These are phyloP conservation scores for Leptothorax acervorum DNA, from an alignment of 2,888 invertebrate genomes.

Conservation along the genomic window DNA sequence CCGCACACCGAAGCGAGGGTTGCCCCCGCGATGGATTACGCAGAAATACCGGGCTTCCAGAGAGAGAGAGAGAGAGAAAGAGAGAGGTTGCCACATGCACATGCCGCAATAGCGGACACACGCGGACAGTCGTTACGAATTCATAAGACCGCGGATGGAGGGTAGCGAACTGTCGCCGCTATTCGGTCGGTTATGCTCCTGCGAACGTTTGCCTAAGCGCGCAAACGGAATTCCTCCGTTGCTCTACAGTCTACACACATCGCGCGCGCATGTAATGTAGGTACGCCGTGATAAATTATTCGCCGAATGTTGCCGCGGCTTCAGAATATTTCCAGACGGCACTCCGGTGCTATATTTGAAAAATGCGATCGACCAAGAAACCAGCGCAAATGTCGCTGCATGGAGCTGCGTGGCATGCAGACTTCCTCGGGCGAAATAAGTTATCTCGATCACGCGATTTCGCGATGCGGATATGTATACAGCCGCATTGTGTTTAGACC, in stretches of 20 bases:
- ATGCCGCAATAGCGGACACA: constrained; percentile 42
- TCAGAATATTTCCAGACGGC: constrained; percentile 34
- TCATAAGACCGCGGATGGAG: constrained; percentile 62
- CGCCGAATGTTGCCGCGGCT: constrained; percentile 39
- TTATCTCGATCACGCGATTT: constrained; percentile 53
- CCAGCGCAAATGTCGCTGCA: constrained; percentile 25
- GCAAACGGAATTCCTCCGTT: constrained; percentile 46
- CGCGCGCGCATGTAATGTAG: not conserved
- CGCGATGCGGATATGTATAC: constrained; percentile 30
- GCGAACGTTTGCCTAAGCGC: constrained; percentile 44
- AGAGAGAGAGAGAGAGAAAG: too few relatives aligned
- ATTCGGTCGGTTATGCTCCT: constrained; percentile 8
- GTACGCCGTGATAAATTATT: constrained; percentile 33
- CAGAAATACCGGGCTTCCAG: constrained; percentile 46
- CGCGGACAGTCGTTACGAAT: constrained; percentile 71
- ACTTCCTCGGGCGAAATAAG: constrained; percentile 26
- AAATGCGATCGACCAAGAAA: constrained; percentile 47
- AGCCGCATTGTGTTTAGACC: not conserved
- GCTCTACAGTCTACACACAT: constrained; percentile 41
- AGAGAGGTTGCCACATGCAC: constrained; percentile 24
- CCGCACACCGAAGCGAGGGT: constrained; percentile 16
- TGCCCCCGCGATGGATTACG: constrained; percentile 55
- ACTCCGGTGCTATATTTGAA: constrained; percentile 29
- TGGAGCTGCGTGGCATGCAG: not conserved
- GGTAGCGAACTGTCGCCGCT: constrained; percentile 53